Base-by-base conservation (phyloP, 1,140 invertebrate genomes). In the Anadara kagoshimensis region DNA sequence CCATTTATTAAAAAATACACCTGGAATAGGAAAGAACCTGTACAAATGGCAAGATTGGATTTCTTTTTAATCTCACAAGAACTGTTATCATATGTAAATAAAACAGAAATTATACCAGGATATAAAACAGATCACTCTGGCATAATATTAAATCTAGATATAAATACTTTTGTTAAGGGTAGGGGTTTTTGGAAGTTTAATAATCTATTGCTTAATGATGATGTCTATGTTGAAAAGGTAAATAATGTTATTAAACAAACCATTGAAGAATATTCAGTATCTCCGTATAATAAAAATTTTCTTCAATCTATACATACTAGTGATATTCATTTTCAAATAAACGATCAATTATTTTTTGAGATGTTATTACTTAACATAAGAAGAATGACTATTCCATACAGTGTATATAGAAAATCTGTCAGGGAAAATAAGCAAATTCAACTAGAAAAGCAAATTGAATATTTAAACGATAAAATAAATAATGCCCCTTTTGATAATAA, bases 161-260 rank as follows among this genome's bases (percentile, higher is more conserved):
- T 72, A 57, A 26, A 29, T 43, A 29, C 67, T 26, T 73, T 59
- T 62, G 51, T 16, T 22, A 66, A 44, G 29, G 71, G 71, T 7
- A 73, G 44, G 14, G 71, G 71, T 12, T 43, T 62, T 16, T 80
- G 78, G 73, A 73, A 78, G 44, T 78, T 70, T 67, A 75, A 78
- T 63, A 73, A 70, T 62, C 49, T 49, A 68, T 20, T 75, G 8
- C 54, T 76, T 63, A 26, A 45, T 14, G 62, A 76, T 61, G 26
- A 44, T 11, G 56, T 47, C 43, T 71, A 59, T 45, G 36, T 62
- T 54, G 12, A 36, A 5, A 47, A 62, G 44, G 56, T 76, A 10
- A 75, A 75, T 49, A 58, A 69, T 20, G 29, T 53, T 56, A 75
- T 56, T 43, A 36, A 29, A 36, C 43, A 49, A 14, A 20, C 49